Base-by-base conservation (phyloP, 2,888 invertebrate genomes). In the Nomada fucata region DNA sequence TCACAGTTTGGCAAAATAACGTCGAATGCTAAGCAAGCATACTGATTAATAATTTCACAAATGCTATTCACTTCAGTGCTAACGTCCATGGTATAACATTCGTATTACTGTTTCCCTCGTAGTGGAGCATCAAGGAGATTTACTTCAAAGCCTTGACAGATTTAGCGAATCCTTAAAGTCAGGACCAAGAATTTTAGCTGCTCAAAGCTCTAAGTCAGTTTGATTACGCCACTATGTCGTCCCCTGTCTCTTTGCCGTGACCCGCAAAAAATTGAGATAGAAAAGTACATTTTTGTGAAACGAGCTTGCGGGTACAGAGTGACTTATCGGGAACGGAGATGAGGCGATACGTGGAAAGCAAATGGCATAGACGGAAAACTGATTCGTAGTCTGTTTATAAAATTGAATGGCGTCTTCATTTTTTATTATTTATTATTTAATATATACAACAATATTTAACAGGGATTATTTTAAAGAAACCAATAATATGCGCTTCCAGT, bases 81-180 rank as follows among this genome's bases (percentile, higher is more conserved):
- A 26, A 7, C 18, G 29, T 10, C 1, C 15, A 11, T 13, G 3
- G 36, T 7, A 42, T 13, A 5, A 42, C 15, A 23, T 63, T 23
- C 20, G 20, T 13, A 11, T n/a, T 20, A 11, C 5, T 3, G n/a
- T 63, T 47, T 63, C 1, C 23, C n/a, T 11, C n/a, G 52, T 36
- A 29, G 3, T 4, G n/a, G 52, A 65, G 50, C 29, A 15, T 29
- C 9, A 52, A 52, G n/a, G 36, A 36, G 36, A 36, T 36, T 36
- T 36, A 36, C 36, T 36, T 36, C 65, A 4, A 65, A n/a, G n/a
- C n/a, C 29, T 65, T 65, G 23, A 63, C 23, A 63, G 63, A 44
- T 10, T 63, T 63, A 47, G 52, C n/a, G 15, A 36, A n/a, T 2
- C 52, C 4, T 15, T 52, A 36, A 52, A 36, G 52, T 52, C 15